A percentile compares a stretch with the other conserved stretches of the same genome.
Conservation (phyloP, 2,113 vertebrate species). For the Martes martes region DNA sequence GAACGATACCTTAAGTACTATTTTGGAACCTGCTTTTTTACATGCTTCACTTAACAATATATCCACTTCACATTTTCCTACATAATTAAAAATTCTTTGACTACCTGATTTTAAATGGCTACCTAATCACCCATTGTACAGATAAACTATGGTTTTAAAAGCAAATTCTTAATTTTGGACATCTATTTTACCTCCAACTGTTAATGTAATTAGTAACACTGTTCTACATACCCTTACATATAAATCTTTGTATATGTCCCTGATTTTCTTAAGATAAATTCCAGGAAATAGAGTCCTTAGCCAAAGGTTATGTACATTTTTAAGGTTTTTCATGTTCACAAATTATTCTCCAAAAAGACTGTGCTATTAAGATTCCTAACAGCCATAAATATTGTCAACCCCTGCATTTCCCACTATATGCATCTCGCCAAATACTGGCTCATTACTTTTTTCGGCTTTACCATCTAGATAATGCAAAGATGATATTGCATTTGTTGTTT, state of each 20-base stretch:
- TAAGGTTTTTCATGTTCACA: neutral
- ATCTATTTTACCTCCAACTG: neutral
- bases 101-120: neutral
- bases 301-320: neutral
- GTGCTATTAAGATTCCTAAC: neutral
- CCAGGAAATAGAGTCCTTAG: neutral
- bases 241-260: neutral
- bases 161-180: neutral
- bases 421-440: neutral
- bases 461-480: neutral
- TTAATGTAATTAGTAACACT: conserved; percentile 14
- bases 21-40: neutral
- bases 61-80: neutral
- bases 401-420: neutral
- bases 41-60: neutral
- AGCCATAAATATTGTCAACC: neutral
- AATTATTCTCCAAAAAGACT: neutral
- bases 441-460: neutral
- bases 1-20: neutral
- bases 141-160: neutral
- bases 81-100: neutral
- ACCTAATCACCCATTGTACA: neutral
- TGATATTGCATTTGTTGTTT: neutral
- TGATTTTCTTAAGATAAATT: neutral
- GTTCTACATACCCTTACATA: neutral